These are phyloP conservation scores for Eupithecia subumbrata DNA, from an alignment of 2,888 invertebrate genomes.

Conservation along the genomic window DNA sequence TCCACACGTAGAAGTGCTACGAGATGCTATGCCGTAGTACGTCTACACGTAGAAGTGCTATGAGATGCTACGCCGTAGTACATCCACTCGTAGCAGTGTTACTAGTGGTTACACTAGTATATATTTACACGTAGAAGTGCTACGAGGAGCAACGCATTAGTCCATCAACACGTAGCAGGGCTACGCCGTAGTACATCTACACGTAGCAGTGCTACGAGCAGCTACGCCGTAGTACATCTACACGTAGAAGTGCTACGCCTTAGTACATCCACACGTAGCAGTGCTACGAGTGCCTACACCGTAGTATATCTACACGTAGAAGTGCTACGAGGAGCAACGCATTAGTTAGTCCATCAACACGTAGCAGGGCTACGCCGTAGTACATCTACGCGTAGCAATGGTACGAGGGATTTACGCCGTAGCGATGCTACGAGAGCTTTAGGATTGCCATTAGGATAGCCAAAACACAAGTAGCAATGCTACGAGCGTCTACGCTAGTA, in stretches of 20 bases:
- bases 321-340: neutral
- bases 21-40: neutral
- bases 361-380: too few species aligned
- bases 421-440: neutral
- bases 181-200: neutral
- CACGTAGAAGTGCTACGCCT: neutral
- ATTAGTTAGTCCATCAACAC: too few species aligned
- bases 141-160: neutral
- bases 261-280: too few species aligned
- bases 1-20: neutral
- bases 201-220: neutral
- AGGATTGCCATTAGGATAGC: neutral
- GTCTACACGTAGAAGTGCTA: neutral
- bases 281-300: neutral
- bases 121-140: neutral
- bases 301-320: neutral
- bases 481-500: neutral
- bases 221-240: neutral
- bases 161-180: neutral
- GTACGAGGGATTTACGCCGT: neutral
- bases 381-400: neutral
- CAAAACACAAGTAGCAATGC: neutral
- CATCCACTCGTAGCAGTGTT: neutral
- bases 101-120: neutral
- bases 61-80: neutral